Evolutionary conservation across 2,797 vertebrate species (phyloP).

Genomic region (Pseudomugil tenellus): DNA sequence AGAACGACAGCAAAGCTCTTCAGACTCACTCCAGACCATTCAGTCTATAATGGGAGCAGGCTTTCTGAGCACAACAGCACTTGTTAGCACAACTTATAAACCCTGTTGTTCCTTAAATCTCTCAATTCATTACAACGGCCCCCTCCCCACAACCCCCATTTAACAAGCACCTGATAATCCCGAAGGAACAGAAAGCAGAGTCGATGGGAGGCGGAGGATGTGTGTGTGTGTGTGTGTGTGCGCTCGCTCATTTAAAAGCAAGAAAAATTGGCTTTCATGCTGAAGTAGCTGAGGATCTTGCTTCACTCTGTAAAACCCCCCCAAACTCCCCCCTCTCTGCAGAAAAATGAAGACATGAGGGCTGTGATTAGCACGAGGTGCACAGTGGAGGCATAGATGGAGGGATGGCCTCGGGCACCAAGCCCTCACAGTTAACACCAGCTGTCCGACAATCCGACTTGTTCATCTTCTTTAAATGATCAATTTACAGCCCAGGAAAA

Average conservation of each 20-base stretch:
- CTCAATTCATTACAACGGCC: slow-evolving; percentile 58
- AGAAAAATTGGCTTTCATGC: slow-evolving; percentile 59
- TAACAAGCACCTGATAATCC: slow-evolving; percentile 76
- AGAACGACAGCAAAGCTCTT: slow-evolving; percentile 50
- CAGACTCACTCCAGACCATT: slow-evolving; percentile 43
- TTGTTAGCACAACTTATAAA: slow-evolving; percentile 82
- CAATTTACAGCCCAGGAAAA: slow-evolving; percentile 1
- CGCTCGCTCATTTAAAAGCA: slow-evolving; percentile 22
- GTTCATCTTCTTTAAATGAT: slow-evolving; percentile 28
- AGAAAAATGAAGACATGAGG: slow-evolving; percentile 37
- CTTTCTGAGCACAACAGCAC: slow-evolving; percentile 57
- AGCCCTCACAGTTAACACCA: slow-evolving; percentile 18
- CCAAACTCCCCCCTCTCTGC: background rate
- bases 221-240: slow-evolving; percentile 9
- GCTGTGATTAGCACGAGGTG: slow-evolving; percentile 7
- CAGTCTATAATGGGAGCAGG: slow-evolving; percentile 47
- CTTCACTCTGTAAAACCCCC: background rate
- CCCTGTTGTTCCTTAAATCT: slow-evolving; percentile 73
- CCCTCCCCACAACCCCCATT: slow-evolving; percentile 59
- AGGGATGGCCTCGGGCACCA: slow-evolving; percentile 21
- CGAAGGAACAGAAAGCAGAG: slow-evolving; percentile 54
- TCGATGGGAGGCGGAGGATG: slow-evolving; percentile 30
- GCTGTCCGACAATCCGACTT: slow-evolving; percentile 37
- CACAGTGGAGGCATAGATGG: background rate
- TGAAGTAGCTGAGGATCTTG: slow-evolving; percentile 30